These are phyloP conservation scores for Stenodera caucasica DNA, from an alignment of 2,888 invertebrate species.

Conservation along the genomic window DNA sequence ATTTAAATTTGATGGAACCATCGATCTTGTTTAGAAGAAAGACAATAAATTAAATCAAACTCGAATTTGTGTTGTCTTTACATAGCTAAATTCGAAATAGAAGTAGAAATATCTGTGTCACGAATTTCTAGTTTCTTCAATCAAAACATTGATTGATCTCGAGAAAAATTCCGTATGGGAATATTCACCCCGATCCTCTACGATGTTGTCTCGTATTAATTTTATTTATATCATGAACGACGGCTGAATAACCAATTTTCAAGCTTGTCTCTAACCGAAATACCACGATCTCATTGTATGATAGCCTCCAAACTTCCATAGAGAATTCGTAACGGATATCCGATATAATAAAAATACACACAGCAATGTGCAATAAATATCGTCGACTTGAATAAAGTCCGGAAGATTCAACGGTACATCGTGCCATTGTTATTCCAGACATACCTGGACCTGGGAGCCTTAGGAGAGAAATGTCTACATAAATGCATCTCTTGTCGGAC, in stretches of 20 bases:
- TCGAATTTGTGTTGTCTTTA: no score
- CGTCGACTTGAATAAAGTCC: conserved; percentile 16
- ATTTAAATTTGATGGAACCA: not conserved
- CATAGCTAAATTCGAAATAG: no score
- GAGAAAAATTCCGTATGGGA: not conserved
- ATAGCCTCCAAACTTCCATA: conserved; percentile 11
- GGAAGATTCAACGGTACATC: conserved; percentile 16
- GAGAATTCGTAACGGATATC: conserved; percentile 40
- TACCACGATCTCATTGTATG: conserved; percentile 4
- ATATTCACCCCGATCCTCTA: not conserved
- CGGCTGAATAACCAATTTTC: not conserved
- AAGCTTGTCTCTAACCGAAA: not conserved
- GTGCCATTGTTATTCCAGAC: conserved; percentile 24
- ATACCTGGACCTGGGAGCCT: conserved; percentile 9
- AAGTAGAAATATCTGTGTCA: no score
- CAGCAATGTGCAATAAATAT: conserved; percentile 42
- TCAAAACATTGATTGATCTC: not conserved
- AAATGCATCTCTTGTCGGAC: not conserved
- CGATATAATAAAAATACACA: conserved; percentile 43
- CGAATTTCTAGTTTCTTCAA: no score
- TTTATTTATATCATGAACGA: not conserved
- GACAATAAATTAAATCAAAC: not conserved
- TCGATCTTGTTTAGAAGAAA: not conserved
- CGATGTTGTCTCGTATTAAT: not conserved
- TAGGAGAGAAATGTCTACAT: not conserved